Conservation (phyloP, 2,888 invertebrate species). For the Meteorus colon region DNA sequence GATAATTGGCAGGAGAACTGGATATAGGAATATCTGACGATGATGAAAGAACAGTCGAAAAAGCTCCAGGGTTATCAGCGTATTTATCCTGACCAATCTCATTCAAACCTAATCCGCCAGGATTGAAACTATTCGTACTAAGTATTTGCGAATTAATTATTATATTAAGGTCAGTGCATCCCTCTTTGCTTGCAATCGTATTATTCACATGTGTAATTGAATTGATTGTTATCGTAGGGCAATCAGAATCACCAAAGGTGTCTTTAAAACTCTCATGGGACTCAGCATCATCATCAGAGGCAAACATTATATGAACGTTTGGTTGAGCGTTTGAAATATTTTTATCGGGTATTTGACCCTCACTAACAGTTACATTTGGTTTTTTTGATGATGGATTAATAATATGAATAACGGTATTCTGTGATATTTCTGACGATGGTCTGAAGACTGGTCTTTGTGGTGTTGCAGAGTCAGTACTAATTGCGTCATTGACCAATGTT, state of each 20-base stretch:
- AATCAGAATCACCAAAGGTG: constrained; percentile 53
- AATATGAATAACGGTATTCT: constrained; percentile 68
- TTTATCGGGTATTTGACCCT: constrained; percentile 46
- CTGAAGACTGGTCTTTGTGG: constrained; percentile 46
- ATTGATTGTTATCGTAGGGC: constrained; percentile 70
- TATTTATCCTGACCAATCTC: constrained; percentile 46
- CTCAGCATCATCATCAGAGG: constrained; percentile 56
- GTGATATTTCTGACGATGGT: constrained; percentile 62
- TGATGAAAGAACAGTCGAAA: constrained; percentile 1
- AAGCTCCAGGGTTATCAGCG: constrained; percentile 1
- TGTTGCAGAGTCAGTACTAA: constrained; percentile 39
- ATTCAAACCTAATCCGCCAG: constrained; percentile 38
- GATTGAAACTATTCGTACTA: constrained; percentile 75
- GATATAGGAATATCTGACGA: constrained; percentile 22
- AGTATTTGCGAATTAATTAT: constrained; percentile 82
- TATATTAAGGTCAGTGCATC: constrained; percentile 82
- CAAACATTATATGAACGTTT: constrained; percentile 68
- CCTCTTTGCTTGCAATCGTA: constrained; percentile 77
- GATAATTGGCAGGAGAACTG: constrained; percentile 23
- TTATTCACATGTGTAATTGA: constrained; percentile 69
- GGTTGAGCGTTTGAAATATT: constrained; percentile 44
- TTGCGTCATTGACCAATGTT: constrained; percentile 36
- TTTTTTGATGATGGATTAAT: constrained; percentile 59
- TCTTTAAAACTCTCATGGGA: constrained; percentile 39
- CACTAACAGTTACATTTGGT: constrained; percentile 58